Conservation (phyloP, 2,888 invertebrate genomes). For the Tinea pellionella region DNA sequence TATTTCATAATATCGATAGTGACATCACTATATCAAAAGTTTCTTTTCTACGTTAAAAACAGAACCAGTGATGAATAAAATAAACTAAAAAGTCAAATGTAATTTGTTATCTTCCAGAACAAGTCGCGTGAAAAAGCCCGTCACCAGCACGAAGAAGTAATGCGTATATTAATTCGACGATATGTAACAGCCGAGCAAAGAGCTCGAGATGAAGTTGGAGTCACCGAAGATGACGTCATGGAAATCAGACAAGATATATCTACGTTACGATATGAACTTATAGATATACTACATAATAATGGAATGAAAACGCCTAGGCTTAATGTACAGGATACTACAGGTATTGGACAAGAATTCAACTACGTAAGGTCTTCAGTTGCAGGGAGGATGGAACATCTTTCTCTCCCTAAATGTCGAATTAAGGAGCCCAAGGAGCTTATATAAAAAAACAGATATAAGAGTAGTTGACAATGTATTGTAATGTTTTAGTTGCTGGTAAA, state of each 20-base stretch:
- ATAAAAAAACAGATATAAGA: not conserved
- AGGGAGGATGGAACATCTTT: too few relatives aligned
- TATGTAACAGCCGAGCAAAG: conserved; percentile 92
- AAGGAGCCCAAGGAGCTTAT: too few relatives aligned
- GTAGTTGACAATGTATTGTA: not conserved
- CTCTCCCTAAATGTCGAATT: too few relatives aligned
- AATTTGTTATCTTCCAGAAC: conserved; percentile 55
- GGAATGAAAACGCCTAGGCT: conserved; percentile 86
- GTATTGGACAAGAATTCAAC: conserved; percentile 36
- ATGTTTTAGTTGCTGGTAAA: conserved; percentile 76
- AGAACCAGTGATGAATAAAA: too few relatives aligned
- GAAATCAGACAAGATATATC: conserved; percentile 98
- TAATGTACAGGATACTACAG: conserved; percentile 73
- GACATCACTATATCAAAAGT: too few relatives aligned
- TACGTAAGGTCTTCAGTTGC: too few relatives aligned
- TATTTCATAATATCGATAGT: too few relatives aligned
- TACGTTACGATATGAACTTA: conserved; percentile 90
- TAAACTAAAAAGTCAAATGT: too few relatives aligned
- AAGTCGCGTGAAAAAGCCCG: conserved; percentile 79
- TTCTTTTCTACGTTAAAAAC: too few relatives aligned
- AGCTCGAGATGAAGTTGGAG: conserved; percentile 89
- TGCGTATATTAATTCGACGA: conserved; percentile 87
- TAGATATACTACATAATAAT: conserved; percentile 90
- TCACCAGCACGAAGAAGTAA: conserved; percentile 83
- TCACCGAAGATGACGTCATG: conserved; percentile 97